A percentile compares a stretch with the other conserved stretches of the same genome.
Conservation (phyloP, 2,888 invertebrate species). For the Eristalis arbustorum region DNA sequence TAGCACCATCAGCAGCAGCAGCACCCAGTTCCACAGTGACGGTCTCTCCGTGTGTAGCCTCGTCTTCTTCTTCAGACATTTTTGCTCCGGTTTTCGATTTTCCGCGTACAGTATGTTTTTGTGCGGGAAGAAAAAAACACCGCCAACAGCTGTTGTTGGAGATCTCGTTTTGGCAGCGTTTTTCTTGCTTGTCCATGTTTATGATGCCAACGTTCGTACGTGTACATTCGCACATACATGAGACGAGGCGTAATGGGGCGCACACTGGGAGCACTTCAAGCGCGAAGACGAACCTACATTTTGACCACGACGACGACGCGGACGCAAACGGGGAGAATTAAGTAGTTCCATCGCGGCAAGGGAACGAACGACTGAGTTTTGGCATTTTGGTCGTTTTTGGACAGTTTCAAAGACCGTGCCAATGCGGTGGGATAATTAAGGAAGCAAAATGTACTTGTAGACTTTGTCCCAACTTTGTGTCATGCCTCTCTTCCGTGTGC, state of each 20-base stretch:
- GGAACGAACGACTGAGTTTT: neutral
- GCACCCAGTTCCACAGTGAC: neutral
- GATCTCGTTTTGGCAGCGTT: slow-evolving; percentile 68
- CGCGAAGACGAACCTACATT: slow-evolving; percentile 40
- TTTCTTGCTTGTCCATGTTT: slow-evolving; percentile 64
- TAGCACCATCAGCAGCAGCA: neutral
- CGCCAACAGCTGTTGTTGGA: slow-evolving; percentile 61
- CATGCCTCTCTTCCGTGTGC: neutral
- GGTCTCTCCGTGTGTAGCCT: slow-evolving; percentile 29
- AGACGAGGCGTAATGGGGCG: slow-evolving; percentile 51
- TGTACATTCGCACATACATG: slow-evolving; percentile 12
- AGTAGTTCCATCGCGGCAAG: slow-evolving; percentile 14
- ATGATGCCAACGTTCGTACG: slow-evolving; percentile 37
- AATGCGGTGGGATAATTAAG: slow-evolving; percentile 52
- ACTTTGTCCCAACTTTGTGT: slow-evolving; percentile 40
- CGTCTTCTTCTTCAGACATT: slow-evolving; percentile 29
- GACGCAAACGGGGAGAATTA: slow-evolving; percentile 1
- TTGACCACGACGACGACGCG: neutral
- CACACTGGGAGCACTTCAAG: slow-evolving; percentile 32
- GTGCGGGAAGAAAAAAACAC: slow-evolving; percentile 7
- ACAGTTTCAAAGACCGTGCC: slow-evolving; percentile 21
- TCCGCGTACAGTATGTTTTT: neutral
- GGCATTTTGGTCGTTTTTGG: slow-evolving; percentile 20
- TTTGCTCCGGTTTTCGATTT: slow-evolving; percentile 66
- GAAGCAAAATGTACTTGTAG: slow-evolving; percentile 49